A percentile compares a stretch with the other conserved stretches of the same genome.
Conservation (phyloP, 2,888 invertebrate species). For the Anagyrus pseudococci region DNA sequence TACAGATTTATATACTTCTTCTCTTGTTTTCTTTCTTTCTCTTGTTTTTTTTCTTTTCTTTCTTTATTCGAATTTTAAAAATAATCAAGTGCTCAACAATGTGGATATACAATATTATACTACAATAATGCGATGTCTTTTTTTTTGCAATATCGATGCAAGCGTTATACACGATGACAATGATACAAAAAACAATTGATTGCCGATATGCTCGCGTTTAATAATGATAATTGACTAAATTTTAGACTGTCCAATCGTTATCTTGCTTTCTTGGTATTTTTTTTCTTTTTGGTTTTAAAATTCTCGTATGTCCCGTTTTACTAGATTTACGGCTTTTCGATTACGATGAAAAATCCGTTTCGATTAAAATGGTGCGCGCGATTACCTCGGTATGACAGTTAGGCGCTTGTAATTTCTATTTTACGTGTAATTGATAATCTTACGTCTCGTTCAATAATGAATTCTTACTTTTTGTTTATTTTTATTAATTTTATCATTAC, state of each 20-base stretch:
- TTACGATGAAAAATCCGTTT: slow-evolving; percentile 2
- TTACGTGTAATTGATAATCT: slow-evolving; percentile 21
- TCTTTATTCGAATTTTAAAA: too few species aligned
- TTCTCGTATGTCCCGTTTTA: too few species aligned
- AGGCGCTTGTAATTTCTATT: slow-evolving; percentile 21
- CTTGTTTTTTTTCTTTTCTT: slow-evolving; percentile 6
- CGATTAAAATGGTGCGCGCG: slow-evolving; percentile 7
- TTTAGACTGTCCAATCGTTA: slow-evolving; percentile 14
- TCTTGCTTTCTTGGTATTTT: not conserved
- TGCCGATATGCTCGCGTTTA: slow-evolving; percentile 27
- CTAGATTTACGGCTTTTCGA: too few species aligned
- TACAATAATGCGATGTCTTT: slow-evolving; percentile 6
- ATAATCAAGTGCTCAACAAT: slow-evolving; percentile 1
- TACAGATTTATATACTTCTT: too few species aligned
- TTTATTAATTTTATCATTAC: slow-evolving; percentile 37
- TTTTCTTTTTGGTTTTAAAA: not conserved
- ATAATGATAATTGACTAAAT: slow-evolving; percentile 38
- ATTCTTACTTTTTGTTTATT: slow-evolving; percentile 14
- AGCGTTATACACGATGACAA: slow-evolving; percentile 20
- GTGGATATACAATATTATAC: not conserved
- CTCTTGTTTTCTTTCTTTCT: slow-evolving; percentile 2
- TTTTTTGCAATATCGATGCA: slow-evolving; percentile 17
- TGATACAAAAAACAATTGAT: slow-evolving; percentile 29
- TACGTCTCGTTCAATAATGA: slow-evolving; percentile 26
- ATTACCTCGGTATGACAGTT: slow-evolving; percentile 19